Conservation (phyloP, 2,888 invertebrate genomes). For the Limnephilus lunatus region DNA sequence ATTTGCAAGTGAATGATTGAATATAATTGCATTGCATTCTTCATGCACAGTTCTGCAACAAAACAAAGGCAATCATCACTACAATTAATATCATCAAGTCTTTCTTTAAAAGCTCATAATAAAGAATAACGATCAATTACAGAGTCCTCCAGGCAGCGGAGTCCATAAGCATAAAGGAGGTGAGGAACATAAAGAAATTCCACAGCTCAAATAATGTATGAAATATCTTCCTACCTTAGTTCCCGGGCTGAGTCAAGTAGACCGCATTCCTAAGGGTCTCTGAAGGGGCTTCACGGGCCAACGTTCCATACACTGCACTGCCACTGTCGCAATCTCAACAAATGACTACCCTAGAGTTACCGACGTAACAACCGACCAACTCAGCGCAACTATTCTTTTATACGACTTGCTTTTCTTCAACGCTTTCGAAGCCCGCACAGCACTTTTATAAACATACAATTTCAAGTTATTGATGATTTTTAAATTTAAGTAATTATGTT, state of each 20-base stretch:
- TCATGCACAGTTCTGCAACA: not conserved
- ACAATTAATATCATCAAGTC: not conserved
- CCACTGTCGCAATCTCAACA: not conserved
- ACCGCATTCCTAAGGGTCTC: slow-evolving; percentile 36
- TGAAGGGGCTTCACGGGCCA: not conserved
- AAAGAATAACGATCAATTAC: not conserved
- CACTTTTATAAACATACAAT: not conserved
- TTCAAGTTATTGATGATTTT: not conserved
- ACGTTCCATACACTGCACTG: not conserved
- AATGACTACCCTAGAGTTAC: not conserved
- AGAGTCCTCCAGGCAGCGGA: not conserved
- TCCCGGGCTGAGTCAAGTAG: slow-evolving; percentile 16
- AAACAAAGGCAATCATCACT: not conserved
- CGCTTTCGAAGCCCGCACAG: not conserved
- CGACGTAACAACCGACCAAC: not conserved
- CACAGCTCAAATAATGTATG: slow-evolving; percentile 38
- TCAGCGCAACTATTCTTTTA: not conserved
- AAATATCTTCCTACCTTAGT: slow-evolving; percentile 28
- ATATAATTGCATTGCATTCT: not conserved
- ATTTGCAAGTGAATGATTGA: not conserved
- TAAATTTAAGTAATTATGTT: not conserved
- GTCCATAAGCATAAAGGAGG: not conserved
- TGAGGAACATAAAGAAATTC: slow-evolving; percentile 23
- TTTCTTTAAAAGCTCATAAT: not conserved
- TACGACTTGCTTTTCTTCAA: not conserved